Conservation (phyloP, 2,888 invertebrate genomes). For the Germaria angustata region DNA sequence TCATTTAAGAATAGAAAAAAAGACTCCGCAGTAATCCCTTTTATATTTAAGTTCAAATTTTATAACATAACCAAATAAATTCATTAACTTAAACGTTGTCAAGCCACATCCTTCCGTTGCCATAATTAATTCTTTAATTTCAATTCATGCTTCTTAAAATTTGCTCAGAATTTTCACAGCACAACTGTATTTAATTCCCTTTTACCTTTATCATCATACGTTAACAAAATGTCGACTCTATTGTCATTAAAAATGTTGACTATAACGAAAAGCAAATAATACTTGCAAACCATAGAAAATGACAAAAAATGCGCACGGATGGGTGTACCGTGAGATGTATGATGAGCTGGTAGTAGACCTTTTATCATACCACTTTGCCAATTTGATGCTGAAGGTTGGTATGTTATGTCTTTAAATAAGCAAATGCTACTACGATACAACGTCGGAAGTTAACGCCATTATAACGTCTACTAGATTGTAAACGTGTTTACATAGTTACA, state of each 20-base stretch:
- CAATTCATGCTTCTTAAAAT: slow-evolving; percentile 22
- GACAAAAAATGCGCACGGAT: neutral
- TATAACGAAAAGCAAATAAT: slow-evolving; percentile 29
- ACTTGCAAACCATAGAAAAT: neutral
- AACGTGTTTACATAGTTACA: slow-evolving; percentile 57
- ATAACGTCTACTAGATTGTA: slow-evolving; percentile 53
- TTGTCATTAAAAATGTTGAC: slow-evolving; percentile 42
- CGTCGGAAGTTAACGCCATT: slow-evolving; percentile 53
- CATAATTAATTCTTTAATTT: slow-evolving; percentile 39
- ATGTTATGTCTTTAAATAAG: slow-evolving; percentile 43
- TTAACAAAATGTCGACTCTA: slow-evolving; percentile 26
- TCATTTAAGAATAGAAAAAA: neutral
- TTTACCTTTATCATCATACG: slow-evolving; percentile 5
- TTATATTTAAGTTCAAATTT: neutral
- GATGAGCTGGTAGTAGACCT: slow-evolving; percentile 19
- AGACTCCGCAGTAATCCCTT: neutral
- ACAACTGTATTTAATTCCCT: slow-evolving; percentile 20
- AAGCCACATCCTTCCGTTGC: slow-evolving; percentile 34
- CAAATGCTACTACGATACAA: slow-evolving; percentile 36
- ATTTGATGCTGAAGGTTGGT: neutral
- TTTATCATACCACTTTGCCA: slow-evolving; percentile 14
- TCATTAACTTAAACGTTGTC: slow-evolving; percentile 27
- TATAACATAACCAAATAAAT: slow-evolving; percentile 9
- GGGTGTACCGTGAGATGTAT: neutral
- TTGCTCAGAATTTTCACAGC: slow-evolving; percentile 5